Base-by-base conservation (phyloP, 2,888 invertebrate species). In the Syrista parreyssii region DNA sequence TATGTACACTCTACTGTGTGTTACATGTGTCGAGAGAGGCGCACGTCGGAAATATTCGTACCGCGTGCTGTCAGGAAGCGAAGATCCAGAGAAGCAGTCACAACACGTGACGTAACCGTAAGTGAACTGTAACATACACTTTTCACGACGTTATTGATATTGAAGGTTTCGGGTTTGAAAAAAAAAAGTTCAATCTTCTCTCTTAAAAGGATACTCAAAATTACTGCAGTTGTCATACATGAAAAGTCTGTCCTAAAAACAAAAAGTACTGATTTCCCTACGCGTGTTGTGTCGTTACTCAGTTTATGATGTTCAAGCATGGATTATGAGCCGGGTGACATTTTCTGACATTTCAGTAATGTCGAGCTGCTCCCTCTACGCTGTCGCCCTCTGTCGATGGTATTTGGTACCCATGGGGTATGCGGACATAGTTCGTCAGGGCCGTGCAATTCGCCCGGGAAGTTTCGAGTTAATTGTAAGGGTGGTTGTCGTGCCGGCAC, bases 271-370 rank as follows among this genome's bases (percentile, higher is more conserved):
- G 9, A 34, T 34, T 34, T 34, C 9, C 34, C 3, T 4, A n/a
- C n/a, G n/a, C n/a, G n/a, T n/a, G n/a, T n/a, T n/a, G n/a, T 55
- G 23, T 23, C 55, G 9, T 55, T 15, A 55, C 23, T 34, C 34
- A 9, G 55, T 55, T 55, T 55, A 55, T 55, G 55, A 9, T 0
- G 9, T 23, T 55, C 34, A 34, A 68, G 71, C 31, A 73, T 86
- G 84, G 85, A 86, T 87, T 87, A 87, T 84, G 85, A 87, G 86
- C 85, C 84, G 87, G 84, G 82, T 88, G 91, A 91, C 91, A 90
- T 89, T 90, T 87, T 87, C 86, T 90, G 91, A 91, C 90, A 90
- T 91, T 91, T 91, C 86, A 85, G 88, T 89, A 89, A 90, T 90
- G 89, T 88, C 90, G 88, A 84, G 76, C 75, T 80, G 72, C 81